These are phyloP conservation scores for Struthidea cinerea DNA, from an alignment of 2,113 vertebrate species.

Conservation along the genomic window DNA sequence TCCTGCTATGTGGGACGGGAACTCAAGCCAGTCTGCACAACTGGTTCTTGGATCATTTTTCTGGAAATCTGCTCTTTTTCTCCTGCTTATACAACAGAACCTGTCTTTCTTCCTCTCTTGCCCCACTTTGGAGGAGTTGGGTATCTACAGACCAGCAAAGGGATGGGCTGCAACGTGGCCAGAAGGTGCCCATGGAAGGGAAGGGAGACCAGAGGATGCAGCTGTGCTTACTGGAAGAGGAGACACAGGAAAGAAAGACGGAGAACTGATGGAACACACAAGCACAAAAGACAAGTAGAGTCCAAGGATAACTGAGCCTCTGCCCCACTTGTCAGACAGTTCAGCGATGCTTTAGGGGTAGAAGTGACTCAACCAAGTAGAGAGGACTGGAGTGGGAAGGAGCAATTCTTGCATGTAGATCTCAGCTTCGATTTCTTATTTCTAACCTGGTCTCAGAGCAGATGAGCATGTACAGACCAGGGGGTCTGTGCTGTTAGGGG, in stretches of 20 bases:
- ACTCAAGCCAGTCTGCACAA: not conserved
- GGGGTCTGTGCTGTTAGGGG: not conserved
- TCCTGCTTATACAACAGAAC: accelerated
- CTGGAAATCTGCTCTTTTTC: not conserved
- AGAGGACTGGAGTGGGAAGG: not conserved
- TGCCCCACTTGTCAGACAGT: not conserved
- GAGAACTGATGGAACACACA: not conserved
- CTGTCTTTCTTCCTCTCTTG: not conserved
- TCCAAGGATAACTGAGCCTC: not conserved
- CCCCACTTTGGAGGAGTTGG: not conserved
- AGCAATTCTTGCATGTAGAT: not conserved
- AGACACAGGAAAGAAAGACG: not conserved
- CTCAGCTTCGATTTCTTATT: not conserved
- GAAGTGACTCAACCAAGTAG: not conserved
- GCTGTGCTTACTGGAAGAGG: not conserved
- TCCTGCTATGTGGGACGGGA: not conserved
- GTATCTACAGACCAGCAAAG: not conserved
- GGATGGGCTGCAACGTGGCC: not conserved
- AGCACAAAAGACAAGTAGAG: not conserved
- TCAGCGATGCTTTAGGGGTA: not conserved
- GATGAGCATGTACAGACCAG: accelerated
- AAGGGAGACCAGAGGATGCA: not conserved
- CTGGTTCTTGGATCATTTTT: not conserved
- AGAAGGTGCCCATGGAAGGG: not conserved
- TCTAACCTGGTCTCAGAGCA: not conserved